A percentile compares a stretch with the other conserved stretches of the same genome.
These are phyloP conservation scores for Erythrocercus mccallii DNA, from an alignment of 2,113 vertebrate genomes.

Conservation along the genomic window DNA sequence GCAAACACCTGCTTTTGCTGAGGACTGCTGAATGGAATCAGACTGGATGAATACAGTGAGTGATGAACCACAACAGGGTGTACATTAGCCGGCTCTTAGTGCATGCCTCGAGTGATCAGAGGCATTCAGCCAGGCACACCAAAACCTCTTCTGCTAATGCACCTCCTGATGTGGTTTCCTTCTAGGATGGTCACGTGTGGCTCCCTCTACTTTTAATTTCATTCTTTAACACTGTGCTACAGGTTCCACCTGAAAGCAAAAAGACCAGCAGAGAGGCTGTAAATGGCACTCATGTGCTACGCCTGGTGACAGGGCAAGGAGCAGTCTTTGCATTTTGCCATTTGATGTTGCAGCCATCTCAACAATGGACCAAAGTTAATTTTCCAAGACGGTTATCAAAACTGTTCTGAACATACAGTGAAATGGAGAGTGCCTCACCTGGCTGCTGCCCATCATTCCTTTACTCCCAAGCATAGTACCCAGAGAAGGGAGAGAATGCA, in stretches of 20 bases:
- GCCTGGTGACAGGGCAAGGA: background rate
- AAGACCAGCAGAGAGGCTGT: background rate
- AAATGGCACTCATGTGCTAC: background rate
- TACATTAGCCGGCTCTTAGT: background rate
- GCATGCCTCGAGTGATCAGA: background rate
- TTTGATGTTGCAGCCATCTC: background rate
- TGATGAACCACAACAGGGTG: background rate
- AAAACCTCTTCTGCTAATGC: background rate
- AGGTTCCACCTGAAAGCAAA: background rate
- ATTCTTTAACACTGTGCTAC: background rate
- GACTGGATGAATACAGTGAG: background rate
- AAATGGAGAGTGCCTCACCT: background rate
- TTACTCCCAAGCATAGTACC: background rate
- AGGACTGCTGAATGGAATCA: background rate
- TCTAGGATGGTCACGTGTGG: accelerated
- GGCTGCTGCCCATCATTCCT: background rate
- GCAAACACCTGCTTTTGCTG: background rate
- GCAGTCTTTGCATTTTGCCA: background rate
- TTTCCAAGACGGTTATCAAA: background rate
- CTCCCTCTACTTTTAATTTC: background rate
- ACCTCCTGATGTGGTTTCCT: background rate
- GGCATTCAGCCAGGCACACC: background rate
- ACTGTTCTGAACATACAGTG: background rate
- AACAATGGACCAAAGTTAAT: background rate
- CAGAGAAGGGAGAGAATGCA: background rate